Percentiles rank a stretch among this genome's conserved stretches.
phyloP scores from a whole-genome alignment of 2,797 vertebrate species.

The Corythornis leucogaster region DNA sequence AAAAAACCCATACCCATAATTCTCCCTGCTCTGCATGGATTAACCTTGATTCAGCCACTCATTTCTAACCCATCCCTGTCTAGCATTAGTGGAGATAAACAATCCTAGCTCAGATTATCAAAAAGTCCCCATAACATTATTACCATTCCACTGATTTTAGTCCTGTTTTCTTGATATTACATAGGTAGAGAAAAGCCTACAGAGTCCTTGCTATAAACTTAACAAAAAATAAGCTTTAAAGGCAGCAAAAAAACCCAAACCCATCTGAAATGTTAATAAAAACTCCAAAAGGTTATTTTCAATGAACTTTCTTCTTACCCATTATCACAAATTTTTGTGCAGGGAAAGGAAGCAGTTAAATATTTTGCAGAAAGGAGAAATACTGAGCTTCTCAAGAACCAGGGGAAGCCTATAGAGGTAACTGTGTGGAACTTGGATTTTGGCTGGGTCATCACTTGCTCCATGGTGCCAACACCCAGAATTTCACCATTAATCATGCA shows the following conservation, averaged over 20 bases:
- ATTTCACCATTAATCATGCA: neutral
- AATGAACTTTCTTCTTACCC: neutral
- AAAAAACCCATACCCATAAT: neutral
- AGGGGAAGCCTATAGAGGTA: neutral
- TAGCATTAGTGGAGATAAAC: neutral
- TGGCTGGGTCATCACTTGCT: neutral
- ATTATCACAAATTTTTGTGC: neutral
- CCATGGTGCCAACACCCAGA: neutral
- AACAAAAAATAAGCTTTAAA: neutral
- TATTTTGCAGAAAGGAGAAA: neutral
- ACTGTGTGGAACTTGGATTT: neutral
- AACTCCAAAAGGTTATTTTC: neutral
- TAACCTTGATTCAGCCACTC: neutral
- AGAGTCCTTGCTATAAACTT: neutral
- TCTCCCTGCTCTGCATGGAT: neutral
- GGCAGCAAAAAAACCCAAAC: neutral
- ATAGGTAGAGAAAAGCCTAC: neutral
- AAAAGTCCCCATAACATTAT: neutral
- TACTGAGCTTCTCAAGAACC: neutral
- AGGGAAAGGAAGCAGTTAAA: neutral
- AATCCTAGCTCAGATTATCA: neutral
- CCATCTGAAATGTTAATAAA: neutral
- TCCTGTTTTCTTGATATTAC: neutral
- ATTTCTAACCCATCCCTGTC: neutral
- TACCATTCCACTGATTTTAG: neutral